A percentile compares a stretch with the other conserved stretches of the same genome.
Conservation (phyloP, 2,113 vertebrate species). For the Zootoca vivipara region DNA sequence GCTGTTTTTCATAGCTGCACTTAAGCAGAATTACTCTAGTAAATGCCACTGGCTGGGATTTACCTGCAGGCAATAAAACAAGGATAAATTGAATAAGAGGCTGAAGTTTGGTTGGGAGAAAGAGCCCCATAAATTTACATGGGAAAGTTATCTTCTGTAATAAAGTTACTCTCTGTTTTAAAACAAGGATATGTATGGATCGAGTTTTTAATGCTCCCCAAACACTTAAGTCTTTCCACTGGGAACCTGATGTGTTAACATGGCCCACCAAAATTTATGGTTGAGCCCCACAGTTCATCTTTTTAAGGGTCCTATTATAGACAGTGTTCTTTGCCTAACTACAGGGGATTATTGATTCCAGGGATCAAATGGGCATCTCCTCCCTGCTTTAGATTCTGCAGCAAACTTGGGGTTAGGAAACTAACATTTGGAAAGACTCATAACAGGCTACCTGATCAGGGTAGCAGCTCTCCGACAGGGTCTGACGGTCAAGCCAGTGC, state of each 20-base stretch:
- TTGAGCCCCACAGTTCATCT: background rate
- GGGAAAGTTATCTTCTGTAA: conserved; percentile 14
- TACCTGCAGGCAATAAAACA: conserved; percentile 37
- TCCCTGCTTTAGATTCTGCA: background rate
- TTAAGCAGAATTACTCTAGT: conserved; percentile 1
- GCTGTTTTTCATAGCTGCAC: background rate
- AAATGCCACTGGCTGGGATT: conserved; percentile 42
- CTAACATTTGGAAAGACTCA: accelerated
- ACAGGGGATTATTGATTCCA: background rate
- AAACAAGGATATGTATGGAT: background rate
- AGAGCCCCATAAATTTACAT: conserved; percentile 12
- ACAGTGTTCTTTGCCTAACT: conserved; percentile 15
- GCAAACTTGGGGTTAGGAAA: background rate
- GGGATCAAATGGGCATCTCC: background rate
- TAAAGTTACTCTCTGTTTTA: conserved; percentile 22
- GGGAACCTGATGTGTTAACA: background rate
- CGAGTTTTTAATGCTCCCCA: background rate
- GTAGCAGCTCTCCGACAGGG: background rate
- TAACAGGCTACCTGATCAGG: accelerated
- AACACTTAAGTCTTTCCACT: conserved; percentile 13
- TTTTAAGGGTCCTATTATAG: background rate
- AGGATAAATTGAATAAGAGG: conserved; percentile 43
- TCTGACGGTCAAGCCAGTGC: background rate
- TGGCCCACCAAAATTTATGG: background rate
- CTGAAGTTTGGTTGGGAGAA: conserved; percentile 33